Evolutionary conservation across 2,797 vertebrate species (phyloP), one percentile per base, ranked within the genome.

Genomic region (Nyctibius grandis): DNA sequence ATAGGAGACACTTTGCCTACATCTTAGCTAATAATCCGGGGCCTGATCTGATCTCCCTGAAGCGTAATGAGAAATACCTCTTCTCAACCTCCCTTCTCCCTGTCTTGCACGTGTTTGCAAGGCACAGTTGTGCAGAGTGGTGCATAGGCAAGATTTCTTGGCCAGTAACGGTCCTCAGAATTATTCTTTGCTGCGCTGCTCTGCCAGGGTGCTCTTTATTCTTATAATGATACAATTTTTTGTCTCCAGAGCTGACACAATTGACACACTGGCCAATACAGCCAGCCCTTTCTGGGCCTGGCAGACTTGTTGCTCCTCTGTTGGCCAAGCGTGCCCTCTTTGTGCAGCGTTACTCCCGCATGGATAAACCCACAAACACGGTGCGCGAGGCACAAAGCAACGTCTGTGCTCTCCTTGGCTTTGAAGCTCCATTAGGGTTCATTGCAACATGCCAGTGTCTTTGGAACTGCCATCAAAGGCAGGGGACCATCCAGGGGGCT

Each of bases 1-100:
- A 6, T 3, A 64, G 64, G 81, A 87, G 73, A 86, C 25, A 22
- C 78, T 93, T 89, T 93, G 88, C 81, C 85, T 65, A 48, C 88
- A 65, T 87, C 85, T 84, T 34, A 38, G 28, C 67, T 26, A 59
- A 82, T 82, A 93, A 70, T 40, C 67, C 91, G 23, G 79, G 42
- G 70, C 75, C n/a, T 9, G 4, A 14, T 29, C 54, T 48, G 23
- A 45, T 80, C 85, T 82, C 76, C 86, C 45, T 16, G 44, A 16
- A 34, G 68, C 31, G 75, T 17, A 29, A 67, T 3, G 57, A 82
- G 72, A 63, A 89, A 64, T 74, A 31, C 40, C 69, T 20, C 29
- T 10, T 12, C 64, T 50, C 65, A 29, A 31, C 11, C 50, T 47
- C 44, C 65, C 51, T 54, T 40, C 19, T 23, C 57, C 60, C 44